Evolutionary conservation across 1,140 invertebrate species (phyloP), one percentile per base, ranked within the genome.

Genomic region (Apolygus lucorum): DNA sequence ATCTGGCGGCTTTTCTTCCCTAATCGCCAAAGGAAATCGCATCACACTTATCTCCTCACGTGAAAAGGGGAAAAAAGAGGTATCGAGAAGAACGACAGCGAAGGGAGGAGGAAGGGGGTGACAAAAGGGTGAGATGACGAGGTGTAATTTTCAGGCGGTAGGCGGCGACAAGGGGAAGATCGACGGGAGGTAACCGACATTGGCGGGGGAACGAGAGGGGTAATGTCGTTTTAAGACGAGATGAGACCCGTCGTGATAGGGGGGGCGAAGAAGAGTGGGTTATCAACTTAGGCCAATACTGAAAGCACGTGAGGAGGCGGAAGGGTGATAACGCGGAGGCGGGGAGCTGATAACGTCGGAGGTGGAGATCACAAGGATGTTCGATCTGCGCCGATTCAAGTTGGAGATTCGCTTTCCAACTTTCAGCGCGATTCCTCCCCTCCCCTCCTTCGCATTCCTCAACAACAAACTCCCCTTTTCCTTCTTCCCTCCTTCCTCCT

Each of bases 241-340:
- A 49, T 17, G 34, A 49, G 34, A 17, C 34, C 8, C 8, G 34
- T 11, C 8, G 34, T 17, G 34, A 17, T 49, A 8, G 34, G 17
- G 8, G 34, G 8, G 8, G 34, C 34, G 17, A 17, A 17, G 17
- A 17, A 8, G 34, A 49, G 34, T 49, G 34, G 34, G 34, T 49
- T 49, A 49, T 49, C 34, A 49, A 49, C 34, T 49, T 49, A 49
- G 34, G 34, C 34, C 34, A 49, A 49, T 49, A 49, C 34, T 49
- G n/a, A n/a, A 49, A 49, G 34, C 34, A 49, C 34, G 34, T 49
- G 34, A 49, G 34, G 17, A n/a, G n/a, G n/a, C n/a, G n/a, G n/a
- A n/a, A n/a, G n/a, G n/a, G n/a, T n/a, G n/a, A n/a, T n/a, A n/a
- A n/a, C n/a, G n/a, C n/a, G n/a, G n/a, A n/a, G n/a, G n/a, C n/a